phyloP scores from a whole-genome alignment of 2,888 invertebrate species.

The Heliconius erato region DNA sequence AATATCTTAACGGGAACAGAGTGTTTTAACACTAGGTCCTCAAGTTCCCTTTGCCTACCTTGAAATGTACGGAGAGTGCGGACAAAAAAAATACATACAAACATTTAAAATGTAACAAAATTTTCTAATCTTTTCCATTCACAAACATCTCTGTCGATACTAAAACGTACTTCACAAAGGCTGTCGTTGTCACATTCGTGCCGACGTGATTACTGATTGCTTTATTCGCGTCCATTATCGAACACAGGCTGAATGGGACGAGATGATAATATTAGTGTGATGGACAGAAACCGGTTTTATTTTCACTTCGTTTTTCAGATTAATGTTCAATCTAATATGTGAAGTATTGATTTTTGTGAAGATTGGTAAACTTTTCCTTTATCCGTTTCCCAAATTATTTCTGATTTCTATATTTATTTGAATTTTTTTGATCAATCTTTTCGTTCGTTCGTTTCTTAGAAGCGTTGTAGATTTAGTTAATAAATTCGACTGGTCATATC shows the following conservation, averaged over 20 bases:
- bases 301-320: slow-evolving; percentile 7
- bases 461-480: too few relatives aligned
- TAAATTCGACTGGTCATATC: too few relatives aligned
- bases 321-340: neutral
- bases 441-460: too few relatives aligned
- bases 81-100: neutral
- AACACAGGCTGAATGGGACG: slow-evolving; percentile 14
- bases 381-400: too few relatives aligned
- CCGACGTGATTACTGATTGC: slow-evolving; percentile 26
- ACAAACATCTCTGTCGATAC: slow-evolving; percentile 9
- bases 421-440: too few relatives aligned
- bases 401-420: too few relatives aligned
- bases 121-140: neutral
- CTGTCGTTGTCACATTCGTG: slow-evolving; percentile 30
- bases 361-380: too few relatives aligned
- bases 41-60: too few relatives aligned
- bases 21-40: too few relatives aligned
- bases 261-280: slow-evolving; percentile 22
- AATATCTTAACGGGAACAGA: too few relatives aligned
- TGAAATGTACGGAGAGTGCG: too few relatives aligned
- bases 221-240: slow-evolving; percentile 25
- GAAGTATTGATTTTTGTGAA: neutral
- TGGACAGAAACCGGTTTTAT: slow-evolving; percentile 17
- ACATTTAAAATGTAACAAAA: neutral
- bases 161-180: slow-evolving; percentile 17